Evolutionary conservation across 2,113 vertebrate genomes (phyloP).

Genomic region (Notothenia rossii): DNA sequence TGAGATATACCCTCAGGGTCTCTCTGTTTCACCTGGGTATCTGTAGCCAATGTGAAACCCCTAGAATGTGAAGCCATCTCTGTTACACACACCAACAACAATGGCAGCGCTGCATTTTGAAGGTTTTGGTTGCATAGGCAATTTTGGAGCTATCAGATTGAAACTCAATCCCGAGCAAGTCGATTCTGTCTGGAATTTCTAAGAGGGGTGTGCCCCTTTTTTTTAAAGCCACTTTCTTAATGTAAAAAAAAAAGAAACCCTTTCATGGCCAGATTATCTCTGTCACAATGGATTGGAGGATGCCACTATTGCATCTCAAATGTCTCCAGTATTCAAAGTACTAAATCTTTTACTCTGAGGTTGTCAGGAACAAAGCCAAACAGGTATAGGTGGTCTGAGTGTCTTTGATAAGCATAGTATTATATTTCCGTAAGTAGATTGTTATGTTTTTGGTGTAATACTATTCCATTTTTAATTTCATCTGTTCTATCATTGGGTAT

Average conservation of each 20-base stretch:
- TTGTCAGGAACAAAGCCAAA: constrained; percentile 51
- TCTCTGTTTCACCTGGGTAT: constrained; percentile 59
- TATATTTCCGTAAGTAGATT: constrained; percentile 59
- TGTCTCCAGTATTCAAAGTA: constrained; percentile 54
- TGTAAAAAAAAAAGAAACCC: constrained; percentile 41
- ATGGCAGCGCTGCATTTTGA: constrained; percentile 56
- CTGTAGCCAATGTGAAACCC: constrained; percentile 59
- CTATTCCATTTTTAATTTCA: constrained; percentile 50
- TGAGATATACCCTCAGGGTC: constrained; percentile 50
- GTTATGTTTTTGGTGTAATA: constrained; percentile 42
- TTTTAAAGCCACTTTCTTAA: constrained; percentile 65
- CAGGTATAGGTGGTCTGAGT: constrained; percentile 37
- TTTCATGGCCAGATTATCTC: constrained; percentile 48
- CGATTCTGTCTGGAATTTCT: constrained; percentile 76
- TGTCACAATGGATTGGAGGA: constrained; percentile 51
- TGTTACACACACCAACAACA: constrained; percentile 59
- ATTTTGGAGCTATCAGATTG: constrained; percentile 82
- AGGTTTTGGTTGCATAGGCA: constrained; percentile 77
- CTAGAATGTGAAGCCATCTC: constrained; percentile 65
- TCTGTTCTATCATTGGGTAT: constrained; percentile 34
- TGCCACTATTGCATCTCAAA: constrained; percentile 57
- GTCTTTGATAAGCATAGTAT: constrained; percentile 55
- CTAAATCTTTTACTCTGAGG: constrained; percentile 31
- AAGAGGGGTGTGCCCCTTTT: constrained; percentile 54
- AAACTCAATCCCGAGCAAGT: constrained; percentile 73